A percentile compares a stretch with the other conserved stretches of the same genome.
These are phyloP conservation scores for Poecile montanus DNA, from an alignment of 2,797 vertebrate species.

Conservation along the genomic window DNA sequence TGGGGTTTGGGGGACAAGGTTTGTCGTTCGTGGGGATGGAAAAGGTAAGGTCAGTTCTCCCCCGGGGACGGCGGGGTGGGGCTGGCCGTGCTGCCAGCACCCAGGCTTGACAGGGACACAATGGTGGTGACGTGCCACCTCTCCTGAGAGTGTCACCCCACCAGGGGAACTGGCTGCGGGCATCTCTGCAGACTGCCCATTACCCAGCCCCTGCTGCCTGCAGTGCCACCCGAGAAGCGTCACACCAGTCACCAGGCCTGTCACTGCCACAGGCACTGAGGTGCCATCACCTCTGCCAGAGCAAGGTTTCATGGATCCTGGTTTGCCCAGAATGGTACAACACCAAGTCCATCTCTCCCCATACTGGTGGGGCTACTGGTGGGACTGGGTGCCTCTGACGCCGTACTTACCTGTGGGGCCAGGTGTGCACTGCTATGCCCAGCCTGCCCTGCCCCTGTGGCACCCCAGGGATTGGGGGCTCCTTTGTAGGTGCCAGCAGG, in stretches of 20 bases:
- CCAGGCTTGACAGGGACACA: background rate
- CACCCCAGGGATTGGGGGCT: background rate
- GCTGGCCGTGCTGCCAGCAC: background rate
- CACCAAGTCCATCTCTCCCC: background rate
- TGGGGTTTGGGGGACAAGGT: conserved; percentile 75
- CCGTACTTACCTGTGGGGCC: background rate
- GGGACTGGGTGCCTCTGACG: background rate
- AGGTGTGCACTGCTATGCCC: fast-evolving
- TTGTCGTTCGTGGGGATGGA: conserved; percentile 56
- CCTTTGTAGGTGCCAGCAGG: background rate
- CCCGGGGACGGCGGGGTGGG: fast-evolving
- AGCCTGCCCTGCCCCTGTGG: background rate
- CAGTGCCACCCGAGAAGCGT: background rate
- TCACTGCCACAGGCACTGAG: background rate
- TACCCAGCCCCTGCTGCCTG: background rate
- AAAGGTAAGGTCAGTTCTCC: conserved; percentile 67
- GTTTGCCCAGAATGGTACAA: background rate
- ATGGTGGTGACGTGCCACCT: background rate
- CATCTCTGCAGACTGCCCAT: background rate
- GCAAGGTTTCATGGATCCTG: background rate
- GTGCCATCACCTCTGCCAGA: background rate
- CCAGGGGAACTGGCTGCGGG: background rate
- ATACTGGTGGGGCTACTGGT: background rate
- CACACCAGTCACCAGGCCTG: background rate
- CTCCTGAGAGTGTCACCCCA: background rate